phyloP scores from a whole-genome alignment of 2,888 invertebrate species.

The Hydroisotoma schaefferi region DNA sequence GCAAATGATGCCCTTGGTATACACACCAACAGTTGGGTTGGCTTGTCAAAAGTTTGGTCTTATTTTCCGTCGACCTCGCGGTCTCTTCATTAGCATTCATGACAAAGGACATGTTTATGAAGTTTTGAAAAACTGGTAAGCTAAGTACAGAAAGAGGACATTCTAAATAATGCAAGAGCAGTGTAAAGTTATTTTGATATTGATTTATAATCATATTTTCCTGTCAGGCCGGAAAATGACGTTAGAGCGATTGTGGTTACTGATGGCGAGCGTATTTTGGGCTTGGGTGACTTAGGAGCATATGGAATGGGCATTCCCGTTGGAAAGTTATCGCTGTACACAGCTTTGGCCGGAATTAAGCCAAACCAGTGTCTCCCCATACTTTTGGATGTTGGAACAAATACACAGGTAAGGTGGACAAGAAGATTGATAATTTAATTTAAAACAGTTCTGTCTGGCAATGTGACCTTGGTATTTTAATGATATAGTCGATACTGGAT shows the following conservation, averaged over 20 bases:
- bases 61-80: slow-evolving; percentile 73
- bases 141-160: not conserved
- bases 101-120: slow-evolving; percentile 94
- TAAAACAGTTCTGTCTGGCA: not conserved
- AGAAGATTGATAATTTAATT: slow-evolving; percentile 1
- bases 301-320: slow-evolving; percentile 99
- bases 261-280: slow-evolving; percentile 96
- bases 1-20: slow-evolving; percentile 87
- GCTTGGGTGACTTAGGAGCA: slow-evolving; percentile 93
- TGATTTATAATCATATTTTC: not conserved
- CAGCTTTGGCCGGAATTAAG: slow-evolving; percentile 93
- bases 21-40: slow-evolving; percentile 95
- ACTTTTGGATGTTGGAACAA: slow-evolving; percentile 90
- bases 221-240: slow-evolving; percentile 73
- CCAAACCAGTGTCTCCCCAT: slow-evolving; percentile 94
- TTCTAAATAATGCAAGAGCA: too few species aligned
- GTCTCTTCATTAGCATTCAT: slow-evolving; percentile 92
- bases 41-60: slow-evolving; percentile 90
- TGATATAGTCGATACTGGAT: slow-evolving; percentile 71
- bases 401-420: slow-evolving; percentile 62
- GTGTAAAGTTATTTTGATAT: not conserved
- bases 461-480: too few species aligned
- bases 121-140: slow-evolving; percentile 87
- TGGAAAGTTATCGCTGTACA: slow-evolving; percentile 94
- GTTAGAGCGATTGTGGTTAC: slow-evolving; percentile 90